phyloP scores from a whole-genome alignment of 2,888 invertebrate genomes.

The Rhaphigaster nebulosa region DNA sequence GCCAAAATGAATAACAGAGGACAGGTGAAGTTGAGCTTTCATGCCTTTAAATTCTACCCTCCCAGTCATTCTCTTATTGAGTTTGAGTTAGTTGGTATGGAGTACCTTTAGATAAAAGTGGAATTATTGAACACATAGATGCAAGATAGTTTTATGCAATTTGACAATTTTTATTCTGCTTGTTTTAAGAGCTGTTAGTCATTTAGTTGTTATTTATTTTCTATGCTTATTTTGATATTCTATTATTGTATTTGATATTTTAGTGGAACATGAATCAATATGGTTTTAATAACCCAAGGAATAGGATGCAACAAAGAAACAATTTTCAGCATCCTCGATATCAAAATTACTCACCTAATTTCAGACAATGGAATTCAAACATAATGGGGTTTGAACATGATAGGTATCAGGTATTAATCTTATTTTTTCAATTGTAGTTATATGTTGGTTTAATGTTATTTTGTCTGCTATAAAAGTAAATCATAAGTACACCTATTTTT shows the following conservation, averaged over 20 bases:
- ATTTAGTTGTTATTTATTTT: not conserved
- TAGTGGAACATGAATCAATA: constrained; percentile 47
- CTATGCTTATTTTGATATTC: not conserved
- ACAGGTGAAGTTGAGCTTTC: not conserved
- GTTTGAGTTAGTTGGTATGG: not conserved
- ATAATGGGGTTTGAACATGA: constrained; percentile 32
- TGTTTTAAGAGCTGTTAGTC: not conserved
- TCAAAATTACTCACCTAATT: constrained; percentile 18
- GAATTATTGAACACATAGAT: not conserved
- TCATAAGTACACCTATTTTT: not conserved
- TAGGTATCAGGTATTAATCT: constrained; percentile 27
- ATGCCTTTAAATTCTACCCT: not conserved
- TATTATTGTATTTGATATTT: not conserved
- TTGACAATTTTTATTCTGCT: not conserved
- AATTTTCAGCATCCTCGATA: constrained; percentile 16
- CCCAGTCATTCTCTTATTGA: not conserved
- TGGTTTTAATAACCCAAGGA: constrained; percentile 32
- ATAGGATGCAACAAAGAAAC: constrained; percentile 47
- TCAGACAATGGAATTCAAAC: constrained; percentile 23
- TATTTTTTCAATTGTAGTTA: not conserved
- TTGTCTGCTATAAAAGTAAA: not conserved
- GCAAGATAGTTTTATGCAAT: not conserved
- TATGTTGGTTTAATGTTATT: not conserved
- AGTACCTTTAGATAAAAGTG: not conserved
- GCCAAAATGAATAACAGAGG: not conserved